Evolutionary conservation across 2,113 vertebrate species (phyloP).

Genomic region (Anoura caudifer): DNA sequence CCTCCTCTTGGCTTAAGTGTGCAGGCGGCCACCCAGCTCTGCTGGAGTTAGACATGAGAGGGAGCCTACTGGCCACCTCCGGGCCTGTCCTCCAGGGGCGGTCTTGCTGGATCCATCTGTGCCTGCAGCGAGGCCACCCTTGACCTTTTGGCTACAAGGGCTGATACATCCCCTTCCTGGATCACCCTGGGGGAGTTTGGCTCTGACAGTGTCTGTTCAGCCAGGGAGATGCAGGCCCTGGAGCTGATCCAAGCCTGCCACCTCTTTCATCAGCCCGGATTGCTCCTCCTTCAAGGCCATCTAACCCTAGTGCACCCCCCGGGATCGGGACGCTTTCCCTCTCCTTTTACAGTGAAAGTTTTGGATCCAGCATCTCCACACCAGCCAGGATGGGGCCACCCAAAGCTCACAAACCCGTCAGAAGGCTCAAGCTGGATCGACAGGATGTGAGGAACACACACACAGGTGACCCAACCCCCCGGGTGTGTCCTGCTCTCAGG

Average conservation of each 20-base stretch:
- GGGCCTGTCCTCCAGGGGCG: neutral
- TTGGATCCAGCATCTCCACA: neutral
- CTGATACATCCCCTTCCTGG: neutral
- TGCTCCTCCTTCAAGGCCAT: neutral
- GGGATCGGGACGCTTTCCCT: neutral
- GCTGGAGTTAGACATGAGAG: neutral
- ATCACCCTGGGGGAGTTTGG: neutral
- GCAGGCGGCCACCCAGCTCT: neutral
- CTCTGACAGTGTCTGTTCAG: neutral
- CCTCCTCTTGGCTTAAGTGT: neutral
- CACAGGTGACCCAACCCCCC: neutral
- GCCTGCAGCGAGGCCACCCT: neutral
- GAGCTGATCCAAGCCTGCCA: neutral
- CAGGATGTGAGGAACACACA: rapidly evolving
- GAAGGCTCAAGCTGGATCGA: neutral
- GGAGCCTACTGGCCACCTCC: neutral
- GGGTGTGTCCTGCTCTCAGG: neutral
- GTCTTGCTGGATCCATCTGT: neutral
- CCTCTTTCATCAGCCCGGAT: neutral
- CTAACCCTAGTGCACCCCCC: neutral
- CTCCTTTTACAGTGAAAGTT: neutral
- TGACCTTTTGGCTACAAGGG: no score
- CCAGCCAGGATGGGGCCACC: neutral
- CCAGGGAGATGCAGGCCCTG: neutral
- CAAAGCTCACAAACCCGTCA: neutral